Base-by-base conservation (phyloP, 2,113 vertebrate species). In the Silurus asotus region DNA sequence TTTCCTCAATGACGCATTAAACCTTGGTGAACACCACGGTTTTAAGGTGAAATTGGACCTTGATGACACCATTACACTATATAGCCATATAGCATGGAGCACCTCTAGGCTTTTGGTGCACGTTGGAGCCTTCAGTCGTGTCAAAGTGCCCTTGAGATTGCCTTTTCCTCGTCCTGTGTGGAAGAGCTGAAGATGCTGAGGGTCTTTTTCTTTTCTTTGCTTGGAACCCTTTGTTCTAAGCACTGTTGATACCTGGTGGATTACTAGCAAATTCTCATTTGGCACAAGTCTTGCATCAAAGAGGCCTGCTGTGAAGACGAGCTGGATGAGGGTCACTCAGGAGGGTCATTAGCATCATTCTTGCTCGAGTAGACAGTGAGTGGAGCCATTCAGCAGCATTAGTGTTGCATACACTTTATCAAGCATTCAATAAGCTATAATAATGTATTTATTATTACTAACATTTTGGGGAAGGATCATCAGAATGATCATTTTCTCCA, bases 211-310 rank as follows among this genome's bases (percentile, higher is more conserved):
- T 20, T 17, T 48, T 93, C 92, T 91, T 49, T 6, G n/a, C 59
- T 28, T 23, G 14, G 61, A 92, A 85, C 87, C 90, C 91, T 93
- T 94, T 94, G 94, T 92, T 94, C 92, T 90, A 88, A 90, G 87
- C 89, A 80, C 86, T 88, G 89, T 37, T 58, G 65, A 70, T 93
- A 93, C 90, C 94, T 94, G 92, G 89, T 90, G 92, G 93, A 93
- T 94, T 94, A 94, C 93, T 93, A 93, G 51, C 91, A 93, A 92
- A 92, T 37, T 37, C 37, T 37, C 91, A 93, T 93, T 87, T 83
- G 94, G 92, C 92, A 92, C 92, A 94, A 92, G 93, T 92, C 91
- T 37, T 93, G 91, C 89, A 93, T 94, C 93, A 94, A 93, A 93
- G 90, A 92, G 93, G 93, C 93, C 90, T 91, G 92, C 91, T 93